Conservation (phyloP, 2,888 invertebrate species). For the Chouioia cunea region DNA sequence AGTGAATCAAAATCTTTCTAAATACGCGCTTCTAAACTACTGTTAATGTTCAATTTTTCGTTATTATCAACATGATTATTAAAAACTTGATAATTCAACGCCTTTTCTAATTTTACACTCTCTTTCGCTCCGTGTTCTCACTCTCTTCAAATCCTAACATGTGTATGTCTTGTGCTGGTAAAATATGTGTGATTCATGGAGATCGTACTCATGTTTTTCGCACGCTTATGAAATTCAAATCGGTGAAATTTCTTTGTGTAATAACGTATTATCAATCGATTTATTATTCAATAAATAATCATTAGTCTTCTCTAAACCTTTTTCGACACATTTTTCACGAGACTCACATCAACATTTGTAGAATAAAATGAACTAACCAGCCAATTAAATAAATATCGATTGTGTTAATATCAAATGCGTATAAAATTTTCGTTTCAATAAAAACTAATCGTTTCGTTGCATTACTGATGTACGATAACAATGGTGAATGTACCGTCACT, state of each 20-base stretch:
- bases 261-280: neutral
- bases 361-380: no score
- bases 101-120: conserved; percentile 39
- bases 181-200: conserved; percentile 47
- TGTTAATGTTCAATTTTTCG: conserved; percentile 40
- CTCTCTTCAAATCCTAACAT: conserved; percentile 31
- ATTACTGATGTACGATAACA: conserved; percentile 17
- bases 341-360: no score
- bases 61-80: conserved; percentile 53
- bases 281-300: no score
- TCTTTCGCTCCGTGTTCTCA: conserved; percentile 30
- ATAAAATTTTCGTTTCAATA: neutral
- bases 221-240: conserved; percentile 55
- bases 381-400: no score
- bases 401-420: no score
- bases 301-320: no score
- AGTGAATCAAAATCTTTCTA: conserved; percentile 22
- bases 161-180: conserved; percentile 47
- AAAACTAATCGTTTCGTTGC: conserved; percentile 30
- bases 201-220: conserved; percentile 40
- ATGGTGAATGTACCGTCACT: conserved; percentile 8
- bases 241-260: conserved; percentile 34
- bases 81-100: conserved; percentile 54
- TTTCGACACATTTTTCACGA: no score
- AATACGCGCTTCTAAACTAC: conserved; percentile 52